Base-by-base conservation (phyloP, 1,140 invertebrate genomes). In the Drepana arcuata region DNA sequence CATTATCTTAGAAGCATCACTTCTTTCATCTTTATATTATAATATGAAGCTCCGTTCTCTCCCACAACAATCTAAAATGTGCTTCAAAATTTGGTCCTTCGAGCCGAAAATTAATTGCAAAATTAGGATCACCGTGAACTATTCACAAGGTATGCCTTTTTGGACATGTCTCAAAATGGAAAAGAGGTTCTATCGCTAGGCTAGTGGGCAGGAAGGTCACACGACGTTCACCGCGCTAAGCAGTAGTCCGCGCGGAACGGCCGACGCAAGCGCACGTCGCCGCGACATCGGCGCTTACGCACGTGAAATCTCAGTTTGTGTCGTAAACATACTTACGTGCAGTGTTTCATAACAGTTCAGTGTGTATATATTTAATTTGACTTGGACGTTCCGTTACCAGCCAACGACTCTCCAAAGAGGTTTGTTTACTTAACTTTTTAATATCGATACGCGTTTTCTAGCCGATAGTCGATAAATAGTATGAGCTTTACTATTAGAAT, bases 131-230 rank as follows among this genome's bases (percentile, higher is more conserved):
- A 21, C 4, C 9, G 18, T 21, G 9, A 21, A 21, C 18, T 21
- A 5, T 21, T 21, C 18, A 9, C 18, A 21, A 21, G 9, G 9
- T 4, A 9, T 21, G 9, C 4, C 39, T 52, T 55, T 63, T 61
- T 37, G 47, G 35, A 42, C 53, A 52, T 31, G 34, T 44, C 40
- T 57, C 16, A 32, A 47, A 43, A 66, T 61, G 63, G 63, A 54
- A 68, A 60, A 68, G 59, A 63, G 59, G 62, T 58, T 67, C 48
- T 59, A 60, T 40, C 44, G 58, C 61, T 66, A 67, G 59, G 67
- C 60, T 62, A 42, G 62, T 79, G 57, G 74, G 71, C 64, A 66
- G 70, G 74, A 74, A 75, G 74, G 74, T 72, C 68, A 73, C 48
- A 35, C 41, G 48, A 64, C 70, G 61, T 72, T 75, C 71, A 75